Base-by-base conservation (phyloP, 1,140 invertebrate species). In the Grapholita molesta region DNA sequence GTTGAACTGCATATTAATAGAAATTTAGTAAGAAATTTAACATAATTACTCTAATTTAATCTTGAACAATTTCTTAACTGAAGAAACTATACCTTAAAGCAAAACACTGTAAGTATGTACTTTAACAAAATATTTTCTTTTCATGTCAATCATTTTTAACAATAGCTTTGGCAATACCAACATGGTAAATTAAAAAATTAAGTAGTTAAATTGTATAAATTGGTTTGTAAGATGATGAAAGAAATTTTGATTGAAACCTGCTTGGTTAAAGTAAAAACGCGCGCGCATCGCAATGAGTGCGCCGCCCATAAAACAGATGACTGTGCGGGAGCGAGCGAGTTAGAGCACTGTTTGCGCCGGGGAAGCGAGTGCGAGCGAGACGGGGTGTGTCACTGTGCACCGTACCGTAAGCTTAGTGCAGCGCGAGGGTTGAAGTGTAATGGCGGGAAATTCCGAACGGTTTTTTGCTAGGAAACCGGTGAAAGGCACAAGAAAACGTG, bases 301-400 rank as follows among this genome's bases (percentile, higher is more conserved):
- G 66, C 28, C 66, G 66, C 66, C 35, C 42, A 67, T 67, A 52
- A 67, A 48, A 42, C 25, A 48, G 35, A 67, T 48, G 25, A 48
- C 38, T 66, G 21, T 15, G 57, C 9, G 57, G 18, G 33, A 66
- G 33, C 21, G 64, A 32, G 38, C 38, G 18, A 38, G 64, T 12
- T 15, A 30, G 24, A 12, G 32, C 18, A 12, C 18, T 21, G 32
- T 66, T 21, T n/a, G 38, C 32, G 8, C 11, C 64, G 7, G 5
- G 38, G 9, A 35, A 2, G n/a, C 64, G 64, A 32, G 55, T 15
- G 55, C 25, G 21, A 66, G 21, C 21, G 24, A 24, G 64, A 38
- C 32, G 64, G 18, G 9, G 15, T 23, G 18, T 12, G 8, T 5
- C 11, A 11, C 38, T 38, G 15, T 21, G 18, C 55, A 28, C 55